These are phyloP conservation scores for Heterochromis multidens DNA, from an alignment of 2,113 vertebrate species.

Conservation along the genomic window DNA sequence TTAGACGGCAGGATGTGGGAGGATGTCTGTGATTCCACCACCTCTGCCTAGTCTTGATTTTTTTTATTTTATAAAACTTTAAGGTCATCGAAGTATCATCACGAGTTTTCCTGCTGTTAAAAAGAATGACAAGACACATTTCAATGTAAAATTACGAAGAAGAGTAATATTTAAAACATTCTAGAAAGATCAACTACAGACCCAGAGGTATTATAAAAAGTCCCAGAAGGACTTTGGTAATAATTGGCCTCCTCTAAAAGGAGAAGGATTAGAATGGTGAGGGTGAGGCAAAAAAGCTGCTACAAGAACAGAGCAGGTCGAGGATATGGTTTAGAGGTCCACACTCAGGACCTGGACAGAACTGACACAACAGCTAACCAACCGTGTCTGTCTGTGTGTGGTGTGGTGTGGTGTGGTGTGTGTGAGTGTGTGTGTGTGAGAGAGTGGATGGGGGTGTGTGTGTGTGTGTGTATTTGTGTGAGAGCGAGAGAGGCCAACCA, in stretches of 20 bases:
- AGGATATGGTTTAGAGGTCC: slow-evolving; percentile 19
- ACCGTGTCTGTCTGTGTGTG: not conserved
- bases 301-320: slow-evolving; percentile 22
- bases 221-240: not conserved
- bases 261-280: not conserved
- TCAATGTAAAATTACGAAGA: not conserved
- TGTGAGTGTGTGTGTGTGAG: not conserved
- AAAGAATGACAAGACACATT: not conserved
- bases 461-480: not conserved
- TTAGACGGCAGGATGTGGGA: not conserved
- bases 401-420: too few species aligned
- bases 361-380: slow-evolving; percentile 77
- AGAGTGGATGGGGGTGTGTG: too few species aligned
- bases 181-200: not conserved
- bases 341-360: slow-evolving; percentile 81
- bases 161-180: not conserved
- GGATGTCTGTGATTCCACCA: not conserved
- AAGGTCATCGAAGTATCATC: not conserved
- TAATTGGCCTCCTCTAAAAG: not conserved
- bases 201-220: not conserved
- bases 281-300: not conserved
- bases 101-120: not conserved
- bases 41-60: not conserved
- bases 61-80: not conserved
- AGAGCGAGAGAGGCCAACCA: slow-evolving; percentile 33